Evolutionary conservation across 2,888 invertebrate genomes (phyloP), one percentile per base, ranked within the genome.

Genomic region (Coleophora flavipennella): DNA sequence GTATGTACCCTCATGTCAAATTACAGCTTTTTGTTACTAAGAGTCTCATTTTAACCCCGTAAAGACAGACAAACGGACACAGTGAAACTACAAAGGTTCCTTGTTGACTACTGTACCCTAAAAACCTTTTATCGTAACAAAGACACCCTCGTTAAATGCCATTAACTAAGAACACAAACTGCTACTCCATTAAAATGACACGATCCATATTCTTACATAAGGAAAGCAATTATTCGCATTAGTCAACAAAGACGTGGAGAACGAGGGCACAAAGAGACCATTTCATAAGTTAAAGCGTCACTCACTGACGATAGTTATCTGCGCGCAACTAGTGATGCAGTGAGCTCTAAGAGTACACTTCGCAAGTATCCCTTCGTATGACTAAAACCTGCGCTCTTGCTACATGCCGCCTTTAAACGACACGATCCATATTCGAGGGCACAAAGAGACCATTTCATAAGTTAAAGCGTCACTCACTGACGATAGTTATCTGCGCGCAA

Each of bases 401-500:
- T 61, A 63, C 54, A 41, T 54, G 55, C 46, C 46, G 49, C 46
- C 59, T 59, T 61, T 59, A 57, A 61, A 65, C 66, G 66, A 63
- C 60, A 64, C 67, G 53, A 68, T 73, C 64, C 60, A 72, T 75
- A 76, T 69, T 63, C 50, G 57, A 50, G 52, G 55, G 59, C 66
- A 73, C 71, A 73, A 72, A 75, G 69, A 67, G 65, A 70, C 68
- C 63, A 70, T 78, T 75, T 77, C 71, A 73, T 78, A 78, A 76
- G 74, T 78, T 72, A 68, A 59, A 70, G 62, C 67, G 61, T 63
- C 20, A 20, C 28, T 9, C 62, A 63, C 67, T 60, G 67, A 67
- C 60, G 70, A 73, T 74, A 71, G 75, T 71, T 75, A 75, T 75
- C 69, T 67, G 60, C 59, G 67, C 59, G 71, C 67, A 73, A 79